Conservation (phyloP, 2,888 invertebrate species). For the Formica aserva region DNA sequence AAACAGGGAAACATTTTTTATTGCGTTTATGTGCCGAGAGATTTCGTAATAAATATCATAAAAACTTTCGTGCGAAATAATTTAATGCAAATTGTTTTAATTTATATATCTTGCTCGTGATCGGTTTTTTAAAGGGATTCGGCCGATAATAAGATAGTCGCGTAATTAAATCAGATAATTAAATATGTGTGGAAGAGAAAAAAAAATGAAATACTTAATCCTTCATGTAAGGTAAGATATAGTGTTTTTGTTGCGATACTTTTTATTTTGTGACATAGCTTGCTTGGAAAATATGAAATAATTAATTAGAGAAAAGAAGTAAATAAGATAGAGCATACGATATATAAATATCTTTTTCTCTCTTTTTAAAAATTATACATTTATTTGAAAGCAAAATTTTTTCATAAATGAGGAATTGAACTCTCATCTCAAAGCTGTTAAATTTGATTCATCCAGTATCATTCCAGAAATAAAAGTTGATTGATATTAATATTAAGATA, state of each 20-base stretch:
- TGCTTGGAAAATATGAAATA: neutral
- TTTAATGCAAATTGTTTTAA: slow-evolving; percentile 23
- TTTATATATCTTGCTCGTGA: neutral
- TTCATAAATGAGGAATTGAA: slow-evolving; percentile 55
- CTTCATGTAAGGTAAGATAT: neutral
- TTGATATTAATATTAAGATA: slow-evolving; percentile 50
- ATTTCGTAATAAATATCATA: neutral
- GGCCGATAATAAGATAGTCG: neutral
- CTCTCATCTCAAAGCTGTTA: slow-evolving; percentile 60
- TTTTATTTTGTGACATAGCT: neutral
- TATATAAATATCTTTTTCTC: neutral
- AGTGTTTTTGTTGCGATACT: neutral
- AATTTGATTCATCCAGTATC: slow-evolving; percentile 64
- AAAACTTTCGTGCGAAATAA: slow-evolving; percentile 9
- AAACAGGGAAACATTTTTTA: slow-evolving; percentile 2
- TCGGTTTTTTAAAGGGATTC: neutral
- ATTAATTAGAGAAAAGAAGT: neutral
- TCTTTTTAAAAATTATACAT: slow-evolving; percentile 28
- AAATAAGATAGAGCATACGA: slow-evolving; percentile 40
- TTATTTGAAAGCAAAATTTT: slow-evolving; percentile 64
- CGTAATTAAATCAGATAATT: slow-evolving; percentile 27
- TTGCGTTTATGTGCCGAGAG: neutral
- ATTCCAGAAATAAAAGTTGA: slow-evolving; percentile 70
- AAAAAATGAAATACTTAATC: neutral
- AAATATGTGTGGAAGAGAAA: neutral